These are phyloP conservation scores for Rana temporaria DNA, from an alignment of 2,113 vertebrate species.

Conservation along the genomic window DNA sequence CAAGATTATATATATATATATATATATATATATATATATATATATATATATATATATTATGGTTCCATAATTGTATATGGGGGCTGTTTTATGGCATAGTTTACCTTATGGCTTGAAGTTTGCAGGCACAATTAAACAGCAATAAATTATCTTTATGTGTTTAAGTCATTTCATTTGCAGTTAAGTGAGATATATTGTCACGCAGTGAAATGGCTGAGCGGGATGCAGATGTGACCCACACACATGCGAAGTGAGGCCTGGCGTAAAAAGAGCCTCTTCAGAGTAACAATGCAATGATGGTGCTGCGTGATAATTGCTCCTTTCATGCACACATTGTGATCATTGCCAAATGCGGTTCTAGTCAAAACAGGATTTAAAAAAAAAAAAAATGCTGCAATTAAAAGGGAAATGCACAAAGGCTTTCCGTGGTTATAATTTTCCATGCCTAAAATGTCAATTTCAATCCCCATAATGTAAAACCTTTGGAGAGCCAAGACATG, in stretches of 20 bases:
- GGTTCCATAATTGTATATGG: conserved; percentile 11
- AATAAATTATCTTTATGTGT: conserved; percentile 36
- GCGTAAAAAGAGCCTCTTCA: conserved; percentile 25
- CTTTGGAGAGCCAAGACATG: too few relatives aligned
- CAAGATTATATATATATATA: neutral
- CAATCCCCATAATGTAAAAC: too few relatives aligned
- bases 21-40: neutral
- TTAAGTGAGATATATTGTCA: conserved; percentile 44
- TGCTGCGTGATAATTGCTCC: conserved; percentile 38
- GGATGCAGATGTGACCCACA: conserved; percentile 43
- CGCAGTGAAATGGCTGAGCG: neutral
- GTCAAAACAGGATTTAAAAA: conserved; percentile 27
- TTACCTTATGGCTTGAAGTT: conserved; percentile 3
- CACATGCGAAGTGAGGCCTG: neutral
- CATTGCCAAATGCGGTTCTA: conserved; percentile 26
- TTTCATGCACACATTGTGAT: conserved; percentile 31
- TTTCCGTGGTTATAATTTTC: too few relatives aligned
- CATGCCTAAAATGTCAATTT: too few relatives aligned
- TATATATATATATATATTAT: neutral
- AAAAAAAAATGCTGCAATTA: neutral
- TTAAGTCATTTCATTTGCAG: conserved; percentile 19
- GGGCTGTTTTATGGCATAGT: conserved; percentile 11
- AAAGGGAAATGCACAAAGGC: too few relatives aligned
- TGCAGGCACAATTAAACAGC: neutral
- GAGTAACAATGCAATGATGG: conserved; percentile 42